Evolutionary conservation across 2,888 invertebrate species (phyloP), one percentile per base, ranked within the genome.

Genomic region (Monochamus alternatus): DNA sequence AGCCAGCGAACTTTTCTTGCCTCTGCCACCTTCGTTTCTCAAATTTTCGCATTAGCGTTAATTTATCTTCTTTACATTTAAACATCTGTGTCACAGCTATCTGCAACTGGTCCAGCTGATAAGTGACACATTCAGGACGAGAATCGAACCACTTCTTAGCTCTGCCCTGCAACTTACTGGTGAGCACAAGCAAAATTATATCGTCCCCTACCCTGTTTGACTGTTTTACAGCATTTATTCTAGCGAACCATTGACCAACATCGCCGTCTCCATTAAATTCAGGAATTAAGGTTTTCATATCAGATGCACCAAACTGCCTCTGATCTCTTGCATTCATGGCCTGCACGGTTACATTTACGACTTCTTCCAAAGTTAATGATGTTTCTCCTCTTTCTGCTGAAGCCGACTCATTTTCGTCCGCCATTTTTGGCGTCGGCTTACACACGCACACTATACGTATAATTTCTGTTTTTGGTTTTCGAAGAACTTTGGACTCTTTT

Each of bases 1-100:
- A 78, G 5, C 22, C 65, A 10, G 74, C 47, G 51, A 76, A 78
- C 22, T 69, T 77, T 55, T 77, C 78, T 63, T 60, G 60, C n/a
- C 14, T 58, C 10, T 71, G 62, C 78, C 77, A 78, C 51, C 68
- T 66, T 52, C 75, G 63, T 58, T 30, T 30, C 63, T 75, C 77
- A 22, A 75, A 59, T 59, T 65, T 69, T 32, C 63, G 67, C 32
- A 58, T 14, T 31, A 66, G 31, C 12, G 51, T 31, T n/a, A 66
- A 60, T 14, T 31, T 44, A 58, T 66, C 51, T 7, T 47, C n/a
- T n/a, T 51, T 12, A 31, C 22, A 51, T 22, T 43, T 67, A 67
- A 44, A 75, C 63, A 75, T 75, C 44, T 59, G 73, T 38, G 47
- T 75, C n/a, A 72, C 3, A 43, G 66, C 62, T 4, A 9, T 38